Evolutionary conservation across 2,797 vertebrate species (phyloP).

Genomic region (Acrocephalus scirpaceus): DNA sequence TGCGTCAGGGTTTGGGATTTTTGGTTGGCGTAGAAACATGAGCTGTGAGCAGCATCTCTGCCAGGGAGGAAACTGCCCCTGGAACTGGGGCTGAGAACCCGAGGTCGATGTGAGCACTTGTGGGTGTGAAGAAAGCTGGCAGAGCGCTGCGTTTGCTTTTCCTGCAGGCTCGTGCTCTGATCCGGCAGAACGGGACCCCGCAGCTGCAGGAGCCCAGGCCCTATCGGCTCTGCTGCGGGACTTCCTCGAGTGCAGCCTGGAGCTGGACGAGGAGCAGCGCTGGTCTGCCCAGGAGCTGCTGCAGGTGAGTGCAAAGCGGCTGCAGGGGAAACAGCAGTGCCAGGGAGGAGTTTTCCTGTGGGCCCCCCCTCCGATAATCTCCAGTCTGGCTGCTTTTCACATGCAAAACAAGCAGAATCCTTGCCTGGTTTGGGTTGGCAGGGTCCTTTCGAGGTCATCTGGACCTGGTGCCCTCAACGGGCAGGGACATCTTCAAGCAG

Average conservation of each 20-base stretch:
- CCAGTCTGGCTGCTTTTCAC: neutral
- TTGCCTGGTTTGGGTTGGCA: neutral
- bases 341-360: neutral
- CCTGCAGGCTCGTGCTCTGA: constrained; percentile 80
- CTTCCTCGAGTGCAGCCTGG: neutral
- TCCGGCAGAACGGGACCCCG: constrained; percentile 83
- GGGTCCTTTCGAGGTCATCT: neutral
- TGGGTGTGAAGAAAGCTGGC: neutral
- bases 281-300: neutral
- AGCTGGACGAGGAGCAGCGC: neutral
- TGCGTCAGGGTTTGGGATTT: neutral
- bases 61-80: no score
- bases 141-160: neutral
- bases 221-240: neutral
- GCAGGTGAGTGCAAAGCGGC: neutral
- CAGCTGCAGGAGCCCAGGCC: neutral
- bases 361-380: neutral
- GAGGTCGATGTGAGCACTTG: neutral
- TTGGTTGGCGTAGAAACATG: neutral
- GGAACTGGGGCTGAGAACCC: neutral
- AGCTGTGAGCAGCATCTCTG: neutral
- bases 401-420: neutral
- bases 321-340: neutral
- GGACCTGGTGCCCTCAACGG: neutral
- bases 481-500: neutral